These are phyloP conservation scores for Ameiurus melas DNA, from an alignment of 2,113 vertebrate genomes.

Conservation along the genomic window DNA sequence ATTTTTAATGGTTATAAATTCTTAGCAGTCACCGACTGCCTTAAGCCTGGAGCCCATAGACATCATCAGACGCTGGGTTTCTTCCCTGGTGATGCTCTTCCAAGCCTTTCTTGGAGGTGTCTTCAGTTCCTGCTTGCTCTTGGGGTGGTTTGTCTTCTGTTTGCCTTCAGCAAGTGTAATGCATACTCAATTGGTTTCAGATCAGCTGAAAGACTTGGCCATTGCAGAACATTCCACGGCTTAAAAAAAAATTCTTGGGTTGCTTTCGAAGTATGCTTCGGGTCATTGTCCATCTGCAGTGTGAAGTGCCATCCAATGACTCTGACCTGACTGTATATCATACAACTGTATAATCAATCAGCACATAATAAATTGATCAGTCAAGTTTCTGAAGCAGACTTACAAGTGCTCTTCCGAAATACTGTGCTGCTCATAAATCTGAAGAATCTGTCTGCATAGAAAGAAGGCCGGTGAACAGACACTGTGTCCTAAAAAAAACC, in stretches of 20 bases:
- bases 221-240: background rate
- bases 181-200: background rate
- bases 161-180: background rate
- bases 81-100: background rate
- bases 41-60: background rate
- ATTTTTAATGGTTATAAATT: background rate
- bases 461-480: constrained; percentile 94
- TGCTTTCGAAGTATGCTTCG: background rate
- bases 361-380: background rate
- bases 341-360: background rate
- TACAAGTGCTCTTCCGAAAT: constrained; percentile 94
- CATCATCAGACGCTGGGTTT: background rate
- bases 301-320: background rate
- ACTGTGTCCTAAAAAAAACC: constrained; percentile 84
- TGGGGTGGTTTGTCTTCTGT: background rate
- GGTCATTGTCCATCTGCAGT: background rate
- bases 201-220: background rate
- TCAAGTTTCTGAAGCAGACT: constrained; percentile 64
- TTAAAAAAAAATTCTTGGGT: background rate
- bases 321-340: background rate
- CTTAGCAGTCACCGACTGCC: background rate
- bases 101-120: background rate
- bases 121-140: background rate
- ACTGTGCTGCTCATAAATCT: constrained; percentile 96
- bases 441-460: constrained; percentile 96